Evolutionary conservation across 2,888 invertebrate species (phyloP).

Genomic region (Hymenopus coronatus): DNA sequence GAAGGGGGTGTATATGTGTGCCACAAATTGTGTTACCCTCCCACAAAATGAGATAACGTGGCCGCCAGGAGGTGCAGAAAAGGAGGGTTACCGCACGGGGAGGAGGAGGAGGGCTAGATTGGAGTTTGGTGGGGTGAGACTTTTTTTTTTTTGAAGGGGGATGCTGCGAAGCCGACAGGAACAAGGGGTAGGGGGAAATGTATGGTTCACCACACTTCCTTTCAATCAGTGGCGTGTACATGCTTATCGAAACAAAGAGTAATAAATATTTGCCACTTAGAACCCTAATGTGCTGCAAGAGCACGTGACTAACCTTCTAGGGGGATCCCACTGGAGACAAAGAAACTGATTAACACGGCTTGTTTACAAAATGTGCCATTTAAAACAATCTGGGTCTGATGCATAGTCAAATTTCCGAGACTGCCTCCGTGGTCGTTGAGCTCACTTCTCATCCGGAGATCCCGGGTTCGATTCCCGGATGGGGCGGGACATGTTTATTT

Average conservation of each 20-base stretch:
- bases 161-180: not conserved
- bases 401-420: too few relatives aligned
- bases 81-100: conserved; percentile 12
- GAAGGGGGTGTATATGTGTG: conserved; percentile 17
- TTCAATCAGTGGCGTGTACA: conserved; percentile 5
- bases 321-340: too few relatives aligned
- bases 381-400: too few relatives aligned
- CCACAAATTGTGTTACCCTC: conserved; percentile 28
- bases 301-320: too few relatives aligned
- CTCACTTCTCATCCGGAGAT: too few relatives aligned
- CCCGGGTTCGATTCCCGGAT: too few relatives aligned
- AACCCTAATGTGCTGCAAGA: not conserved
- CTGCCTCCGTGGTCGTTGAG: too few relatives aligned
- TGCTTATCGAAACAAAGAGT: not conserved
- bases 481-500: too few relatives aligned
- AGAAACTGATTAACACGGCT: too few relatives aligned
- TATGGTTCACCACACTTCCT: conserved; percentile 4
- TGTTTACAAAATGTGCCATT: too few relatives aligned
- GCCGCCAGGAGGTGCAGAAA: conserved; percentile 11
- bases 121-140: not conserved
- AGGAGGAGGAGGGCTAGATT: not conserved
- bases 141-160: not conserved
- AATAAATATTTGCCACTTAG: not conserved
- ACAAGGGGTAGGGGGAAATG: not conserved
- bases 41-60: conserved; percentile 26